phyloP scores from a whole-genome alignment of 1,140 invertebrate genomes.

The Drosophila sulfurigaster region DNA sequence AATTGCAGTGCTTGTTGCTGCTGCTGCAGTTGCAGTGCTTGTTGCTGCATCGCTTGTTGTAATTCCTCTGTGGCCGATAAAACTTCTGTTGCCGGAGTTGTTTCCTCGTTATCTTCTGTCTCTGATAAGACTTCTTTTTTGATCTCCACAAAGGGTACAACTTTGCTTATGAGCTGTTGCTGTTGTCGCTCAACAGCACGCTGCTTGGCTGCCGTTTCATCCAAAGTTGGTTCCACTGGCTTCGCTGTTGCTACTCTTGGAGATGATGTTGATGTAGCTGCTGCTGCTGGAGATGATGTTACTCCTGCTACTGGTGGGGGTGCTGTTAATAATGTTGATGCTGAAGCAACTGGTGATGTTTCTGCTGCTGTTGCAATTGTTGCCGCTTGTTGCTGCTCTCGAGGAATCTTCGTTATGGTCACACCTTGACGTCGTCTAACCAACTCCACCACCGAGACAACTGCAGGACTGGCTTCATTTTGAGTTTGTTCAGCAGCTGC shows the following conservation, averaged over 20 bases:
- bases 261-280: neutral
- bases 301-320: slow-evolving; percentile 10
- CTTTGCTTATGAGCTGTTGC: slow-evolving; percentile 70
- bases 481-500: neutral
- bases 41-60: neutral
- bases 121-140: slow-evolving; percentile 81
- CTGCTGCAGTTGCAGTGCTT: neutral
- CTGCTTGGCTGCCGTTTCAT: slow-evolving; percentile 37
- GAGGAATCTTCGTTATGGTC: slow-evolving; percentile 77
- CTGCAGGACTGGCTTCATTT: neutral
- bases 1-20: neutral
- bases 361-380: neutral
- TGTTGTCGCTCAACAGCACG: slow-evolving; percentile 63
- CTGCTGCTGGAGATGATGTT: slow-evolving; percentile 21
- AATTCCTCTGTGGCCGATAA: neutral
- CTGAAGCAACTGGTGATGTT: slow-evolving; percentile 11
- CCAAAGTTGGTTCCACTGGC: neutral
- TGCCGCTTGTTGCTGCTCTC: slow-evolving; percentile 52
- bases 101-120: slow-evolving; percentile 66
- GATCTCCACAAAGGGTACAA: slow-evolving; percentile 78
- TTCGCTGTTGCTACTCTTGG: neutral
- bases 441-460: slow-evolving; percentile 72
- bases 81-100: neutral
- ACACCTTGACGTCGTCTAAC: slow-evolving; percentile 73
- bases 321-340: neutral